Base-by-base conservation (phyloP, 2,113 vertebrate genomes). In the Symphodus melops region DNA sequence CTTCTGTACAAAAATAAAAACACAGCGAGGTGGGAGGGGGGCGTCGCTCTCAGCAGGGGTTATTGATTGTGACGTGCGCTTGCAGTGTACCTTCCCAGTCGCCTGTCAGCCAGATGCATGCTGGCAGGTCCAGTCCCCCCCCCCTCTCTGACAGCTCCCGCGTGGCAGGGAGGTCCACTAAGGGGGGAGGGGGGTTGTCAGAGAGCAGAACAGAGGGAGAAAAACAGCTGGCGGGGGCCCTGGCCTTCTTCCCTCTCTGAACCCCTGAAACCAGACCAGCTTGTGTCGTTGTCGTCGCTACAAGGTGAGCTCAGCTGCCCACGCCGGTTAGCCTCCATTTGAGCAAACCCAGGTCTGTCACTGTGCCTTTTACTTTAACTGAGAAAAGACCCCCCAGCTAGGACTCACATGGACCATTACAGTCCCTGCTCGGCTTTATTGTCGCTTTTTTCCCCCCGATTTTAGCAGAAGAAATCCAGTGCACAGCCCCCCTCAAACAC, bases 41-140 rank as follows among this genome's bases (percentile, higher is more conserved):
- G 36, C 94, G 91, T 94, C 95, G 92, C 92, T 91, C 94, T 53
- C 80, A 91, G 92, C 89, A 69, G 87, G 92, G 84, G 90, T 92
- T 90, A 91, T 91, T 82, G 83, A 87, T 87, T 86, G 86, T 91
- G 90, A 90, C 90, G 83, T 90, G 86, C 87, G 94, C 94, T 93
- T 83, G 92, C 81, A 90, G 91, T 94, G 94, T 93, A 95, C 94
- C 94, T 96, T 96, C 92, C 89, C 79, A 92, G 94, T 85, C 71
- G 59, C 92, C 87, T 94, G 86, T 96, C 95, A 96, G 1, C 44
- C 73, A 92, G 58, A 96, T 83, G 84, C 87, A 88, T 85, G 93
- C 94, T 95, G 95, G 95, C 95, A 96, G 95, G 86, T 93, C 92
- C 14, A 69, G 87, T 86, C 89, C 86, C 81, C 88, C 90, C 83